Conservation (phyloP, 2,113 vertebrate species). For the Dasypus novemcinctus region DNA sequence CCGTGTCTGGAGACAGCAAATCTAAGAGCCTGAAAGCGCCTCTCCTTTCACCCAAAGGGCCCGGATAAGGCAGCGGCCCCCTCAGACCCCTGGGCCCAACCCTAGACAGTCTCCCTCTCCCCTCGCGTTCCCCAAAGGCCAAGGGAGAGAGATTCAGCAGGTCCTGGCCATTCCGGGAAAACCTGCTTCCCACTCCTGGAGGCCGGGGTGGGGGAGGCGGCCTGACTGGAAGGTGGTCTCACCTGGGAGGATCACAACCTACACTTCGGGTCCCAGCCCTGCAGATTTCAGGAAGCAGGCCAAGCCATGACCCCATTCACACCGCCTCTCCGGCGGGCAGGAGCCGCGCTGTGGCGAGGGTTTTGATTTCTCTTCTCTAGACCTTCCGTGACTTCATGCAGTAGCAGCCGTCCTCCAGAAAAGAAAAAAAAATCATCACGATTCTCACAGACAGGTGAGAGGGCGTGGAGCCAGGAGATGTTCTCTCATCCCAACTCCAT, state of each 20-base stretch:
- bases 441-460: slow-evolving; percentile 3
- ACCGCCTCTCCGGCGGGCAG: neutral
- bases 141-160: neutral
- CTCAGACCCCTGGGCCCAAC: neutral
- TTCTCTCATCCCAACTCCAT: neutral
- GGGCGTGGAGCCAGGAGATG: neutral
- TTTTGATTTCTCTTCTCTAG: neutral
- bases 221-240: neutral
- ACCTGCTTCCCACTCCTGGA: neutral
- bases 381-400: neutral
- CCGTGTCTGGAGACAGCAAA: neutral
- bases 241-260: neutral
- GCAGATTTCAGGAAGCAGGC: neutral
- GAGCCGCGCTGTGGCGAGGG: neutral
- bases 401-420: neutral
- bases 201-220: neutral
- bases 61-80: neutral
- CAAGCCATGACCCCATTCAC: neutral
- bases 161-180: neutral
- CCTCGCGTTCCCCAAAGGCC: neutral
- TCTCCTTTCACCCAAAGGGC: neutral
- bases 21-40: neutral
- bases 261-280: fast-evolving
- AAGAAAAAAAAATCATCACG: neutral
- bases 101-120: neutral